These are phyloP conservation scores for Hippopotamyrus pictus DNA, from an alignment of 2,797 vertebrate species.

Conservation along the genomic window DNA sequence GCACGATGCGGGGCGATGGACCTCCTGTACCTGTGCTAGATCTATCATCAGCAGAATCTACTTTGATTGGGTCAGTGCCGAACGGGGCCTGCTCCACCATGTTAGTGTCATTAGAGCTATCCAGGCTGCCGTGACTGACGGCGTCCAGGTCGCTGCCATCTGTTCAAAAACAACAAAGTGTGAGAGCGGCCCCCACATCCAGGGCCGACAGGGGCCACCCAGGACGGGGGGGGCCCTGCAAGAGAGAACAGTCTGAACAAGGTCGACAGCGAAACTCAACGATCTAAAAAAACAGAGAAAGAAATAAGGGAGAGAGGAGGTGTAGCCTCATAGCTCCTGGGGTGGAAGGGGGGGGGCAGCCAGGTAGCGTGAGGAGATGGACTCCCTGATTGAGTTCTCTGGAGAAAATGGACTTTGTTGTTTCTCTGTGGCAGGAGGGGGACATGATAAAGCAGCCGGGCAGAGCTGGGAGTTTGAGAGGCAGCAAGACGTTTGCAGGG, in stretches of 20 bases:
- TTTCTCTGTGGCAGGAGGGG: neutral
- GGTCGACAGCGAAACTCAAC: neutral
- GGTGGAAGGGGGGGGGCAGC: neutral
- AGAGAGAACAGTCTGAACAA: neutral
- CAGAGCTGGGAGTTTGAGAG: neutral
- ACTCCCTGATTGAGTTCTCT: neutral
- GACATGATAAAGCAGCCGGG: neutral
- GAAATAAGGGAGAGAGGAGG: neutral
- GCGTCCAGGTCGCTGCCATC: slow-evolving; percentile 80
- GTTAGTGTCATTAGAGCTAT: slow-evolving; percentile 72
- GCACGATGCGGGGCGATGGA: neutral
- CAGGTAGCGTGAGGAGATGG: neutral
- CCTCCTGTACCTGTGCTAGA: slow-evolving; percentile 67
- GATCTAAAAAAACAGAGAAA: neutral
- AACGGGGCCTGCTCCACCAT: slow-evolving; percentile 71
- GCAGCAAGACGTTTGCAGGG: neutral
- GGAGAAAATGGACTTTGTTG: neutral
- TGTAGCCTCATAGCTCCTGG: neutral
- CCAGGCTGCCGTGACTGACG: slow-evolving; percentile 78
- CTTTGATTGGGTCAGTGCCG: slow-evolving; percentile 73
- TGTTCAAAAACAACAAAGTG: slow-evolving; percentile 56
- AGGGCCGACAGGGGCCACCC: neutral
- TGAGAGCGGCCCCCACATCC: neutral
- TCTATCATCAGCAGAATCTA: slow-evolving; percentile 78
- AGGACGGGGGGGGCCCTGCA: neutral